Evolutionary conservation across 1,140 invertebrate genomes (phyloP).

Genomic region (Hydropsyche tenuis): DNA sequence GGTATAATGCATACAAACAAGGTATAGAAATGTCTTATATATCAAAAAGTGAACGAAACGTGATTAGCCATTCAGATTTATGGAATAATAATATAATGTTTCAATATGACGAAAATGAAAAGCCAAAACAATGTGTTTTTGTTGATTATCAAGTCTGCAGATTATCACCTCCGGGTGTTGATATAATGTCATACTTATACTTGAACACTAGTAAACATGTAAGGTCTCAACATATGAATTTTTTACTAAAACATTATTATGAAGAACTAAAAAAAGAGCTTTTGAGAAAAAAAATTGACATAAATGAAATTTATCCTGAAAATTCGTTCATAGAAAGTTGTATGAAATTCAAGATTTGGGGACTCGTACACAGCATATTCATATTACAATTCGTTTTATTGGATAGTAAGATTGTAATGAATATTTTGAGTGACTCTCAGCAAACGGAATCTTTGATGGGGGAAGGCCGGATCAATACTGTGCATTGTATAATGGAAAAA

Average conservation of each 20-base stretch:
- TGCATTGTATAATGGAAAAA: slow-evolving; percentile 31
- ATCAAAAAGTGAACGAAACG: slow-evolving; percentile 57
- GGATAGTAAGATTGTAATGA: slow-evolving; percentile 24
- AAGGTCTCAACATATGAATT: slow-evolving; percentile 1
- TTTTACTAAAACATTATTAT: slow-evolving; percentile 38
- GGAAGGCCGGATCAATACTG: slow-evolving; percentile 22
- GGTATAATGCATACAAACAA: slow-evolving; percentile 53
- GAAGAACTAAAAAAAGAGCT: slow-evolving; percentile 26
- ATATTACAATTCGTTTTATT: slow-evolving; percentile 39
- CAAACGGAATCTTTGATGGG: slow-evolving; percentile 54
- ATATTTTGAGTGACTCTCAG: slow-evolving; percentile 41
- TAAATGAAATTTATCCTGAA: slow-evolving; percentile 23
- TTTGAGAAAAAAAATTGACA: slow-evolving; percentile 9
- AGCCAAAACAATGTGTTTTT: slow-evolving; percentile 62
- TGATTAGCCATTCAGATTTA: slow-evolving; percentile 67
- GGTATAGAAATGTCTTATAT: slow-evolving; percentile 52
- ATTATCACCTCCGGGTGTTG: slow-evolving; percentile 65
- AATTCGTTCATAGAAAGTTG: slow-evolving; percentile 30
- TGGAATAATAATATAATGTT: slow-evolving; percentile 72
- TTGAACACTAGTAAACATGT: slow-evolving; percentile 26
- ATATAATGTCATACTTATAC: slow-evolving; percentile 56
- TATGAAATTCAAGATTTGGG: slow-evolving; percentile 31
- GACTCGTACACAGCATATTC: slow-evolving; percentile 24
- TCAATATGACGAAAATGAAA: slow-evolving; percentile 58
- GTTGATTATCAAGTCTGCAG: slow-evolving; percentile 67